Conservation (phyloP, 1,140 invertebrate genomes). For the Heterodera schachtii region DNA sequence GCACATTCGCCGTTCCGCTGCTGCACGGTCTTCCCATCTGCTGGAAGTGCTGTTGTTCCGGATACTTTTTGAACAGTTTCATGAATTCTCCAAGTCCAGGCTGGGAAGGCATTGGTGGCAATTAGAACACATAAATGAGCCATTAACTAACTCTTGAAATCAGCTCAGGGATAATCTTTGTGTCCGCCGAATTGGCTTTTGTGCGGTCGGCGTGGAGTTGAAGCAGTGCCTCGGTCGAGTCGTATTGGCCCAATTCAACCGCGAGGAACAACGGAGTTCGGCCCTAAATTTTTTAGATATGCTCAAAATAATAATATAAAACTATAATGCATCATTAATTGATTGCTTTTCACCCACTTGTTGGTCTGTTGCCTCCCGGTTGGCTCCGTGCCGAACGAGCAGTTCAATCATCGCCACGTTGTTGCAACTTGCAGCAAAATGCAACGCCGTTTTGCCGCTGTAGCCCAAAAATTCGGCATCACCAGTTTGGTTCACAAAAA, state of each 20-base stretch:
- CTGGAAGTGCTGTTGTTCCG: constrained; percentile 18
- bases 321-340: no score
- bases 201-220: constrained; percentile 10
- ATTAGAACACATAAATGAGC: background rate
- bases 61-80: constrained; percentile 20
- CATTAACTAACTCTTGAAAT: no score
- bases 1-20: background rate
- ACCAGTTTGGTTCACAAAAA: constrained; percentile 14
- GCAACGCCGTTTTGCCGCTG: constrained; percentile 16
- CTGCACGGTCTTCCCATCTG: constrained; percentile 6
- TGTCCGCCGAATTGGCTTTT: constrained; percentile 4
- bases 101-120: background rate
- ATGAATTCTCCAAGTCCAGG: constrained; percentile 9
- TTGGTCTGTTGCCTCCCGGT: constrained; percentile 16
- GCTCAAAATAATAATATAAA: no score
- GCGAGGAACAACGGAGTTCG: constrained; percentile 11
- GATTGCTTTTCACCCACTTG: background rate
- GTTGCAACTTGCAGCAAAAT: constrained; percentile 4
- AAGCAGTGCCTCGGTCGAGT: background rate
- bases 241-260: no score
- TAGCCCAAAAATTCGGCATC: background rate
- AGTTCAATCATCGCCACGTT: constrained; percentile 25
- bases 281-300: no score
- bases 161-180: constrained; percentile 24
- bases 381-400: constrained; percentile 13